Evolutionary conservation across 1,140 invertebrate species (phyloP), one percentile per base, ranked within the genome.

Genomic region (Linepithema humile): DNA sequence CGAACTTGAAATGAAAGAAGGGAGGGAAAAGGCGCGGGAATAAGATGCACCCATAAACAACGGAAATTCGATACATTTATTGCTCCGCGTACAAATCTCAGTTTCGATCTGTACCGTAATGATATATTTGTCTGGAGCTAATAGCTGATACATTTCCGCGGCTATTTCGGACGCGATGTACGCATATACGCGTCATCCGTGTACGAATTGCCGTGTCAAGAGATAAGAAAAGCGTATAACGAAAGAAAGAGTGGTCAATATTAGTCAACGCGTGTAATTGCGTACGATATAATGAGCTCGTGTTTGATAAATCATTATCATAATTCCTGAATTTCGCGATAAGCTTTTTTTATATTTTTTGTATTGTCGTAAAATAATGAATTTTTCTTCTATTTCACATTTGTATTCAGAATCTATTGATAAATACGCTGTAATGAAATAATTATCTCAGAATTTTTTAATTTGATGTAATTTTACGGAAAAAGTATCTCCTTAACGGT

Each of bases 221-320:
- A 23, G 48, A 57, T 70, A 55, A 80, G 17, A 12, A 55, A 57
- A 69, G 4, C 1, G 26, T 26, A 32, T 40, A 78, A 20, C 23
- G 23, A 4, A 40, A 6, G 10, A 12, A n/a, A 12, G 32, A 65
- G 23, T 35, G 20, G 35, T 55, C 45, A 70, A 69, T 67, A 78
- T 78, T 67, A 29, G 17, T 55, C 3, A 29, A 48, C 10, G 3
- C 32, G 62, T 20, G 23, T 78, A 78, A 78, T 69, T 26, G 64
- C 62, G 17, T 1, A 17, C n/a, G 45, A 75, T 32, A 15, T 59
- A 50, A 23, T 3, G 29, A 74, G 50, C 50, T 73, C 15, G 6
- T n/a, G 35, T 67, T 38, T 23, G 23, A 32, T 43, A 55, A 80
- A 55, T 80, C 20, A 45, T 43, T 43, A 78, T 53, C 20, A 15